These are phyloP conservation scores for Ptilorrhoa leucosticta DNA, from an alignment of 2,113 vertebrate genomes.

Conservation along the genomic window DNA sequence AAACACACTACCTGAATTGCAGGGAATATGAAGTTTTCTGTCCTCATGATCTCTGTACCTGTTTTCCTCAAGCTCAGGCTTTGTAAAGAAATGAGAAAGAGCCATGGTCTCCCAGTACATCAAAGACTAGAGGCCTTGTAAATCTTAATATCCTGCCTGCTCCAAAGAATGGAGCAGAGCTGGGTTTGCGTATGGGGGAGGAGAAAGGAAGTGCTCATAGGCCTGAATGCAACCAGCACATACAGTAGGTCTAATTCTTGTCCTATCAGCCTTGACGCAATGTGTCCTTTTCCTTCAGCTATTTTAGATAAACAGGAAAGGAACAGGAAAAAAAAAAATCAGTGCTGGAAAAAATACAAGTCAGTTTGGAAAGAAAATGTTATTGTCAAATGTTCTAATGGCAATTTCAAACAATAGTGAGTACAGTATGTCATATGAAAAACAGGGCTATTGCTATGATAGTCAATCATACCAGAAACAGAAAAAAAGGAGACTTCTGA, in stretches of 20 bases:
- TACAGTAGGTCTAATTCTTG: constrained; percentile 45
- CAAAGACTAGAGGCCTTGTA: constrained; percentile 8
- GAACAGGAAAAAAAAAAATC: constrained; percentile 62
- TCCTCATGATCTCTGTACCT: background rate
- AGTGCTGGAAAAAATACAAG: constrained; percentile 54
- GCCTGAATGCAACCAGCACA: constrained; percentile 3
- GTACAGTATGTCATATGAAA: constrained; percentile 1
- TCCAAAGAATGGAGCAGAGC: constrained; percentile 20
- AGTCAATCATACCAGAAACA: background rate
- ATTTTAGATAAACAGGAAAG: constrained; percentile 71
- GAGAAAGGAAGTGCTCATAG: constrained; percentile 21
- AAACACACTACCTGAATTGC: background rate
- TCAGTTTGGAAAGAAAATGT: constrained; percentile 56
- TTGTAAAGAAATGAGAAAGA: constrained; percentile 4
- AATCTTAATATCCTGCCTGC: constrained; percentile 24
- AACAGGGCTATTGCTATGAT: background rate
- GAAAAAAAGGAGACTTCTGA: background rate
- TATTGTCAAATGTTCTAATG: constrained; percentile 64
- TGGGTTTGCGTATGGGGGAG: background rate
- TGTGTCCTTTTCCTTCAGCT: constrained; percentile 56
- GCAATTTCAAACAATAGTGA: constrained; percentile 58
- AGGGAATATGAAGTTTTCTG: background rate
- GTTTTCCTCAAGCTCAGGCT: background rate
- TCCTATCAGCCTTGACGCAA: constrained; percentile 55
- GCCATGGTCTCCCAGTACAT: background rate